Base-by-base conservation (phyloP, 2,888 invertebrate species). In the Dryocosmus kuriphilus region DNA sequence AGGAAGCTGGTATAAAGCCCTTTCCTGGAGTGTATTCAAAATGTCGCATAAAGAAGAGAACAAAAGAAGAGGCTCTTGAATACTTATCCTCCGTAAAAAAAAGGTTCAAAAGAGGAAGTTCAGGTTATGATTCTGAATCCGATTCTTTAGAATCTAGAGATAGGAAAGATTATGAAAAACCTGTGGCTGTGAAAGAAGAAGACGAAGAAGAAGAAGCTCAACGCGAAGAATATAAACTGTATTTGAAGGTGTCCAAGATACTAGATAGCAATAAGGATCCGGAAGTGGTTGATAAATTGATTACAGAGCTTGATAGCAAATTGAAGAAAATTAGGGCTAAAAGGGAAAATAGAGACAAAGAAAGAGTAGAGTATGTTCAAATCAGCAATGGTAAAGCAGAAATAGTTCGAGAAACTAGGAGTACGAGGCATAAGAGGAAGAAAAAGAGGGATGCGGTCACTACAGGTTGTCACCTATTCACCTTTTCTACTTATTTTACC, bases 1-100 rank as follows among this genome's bases (percentile, higher is more conserved):
- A 63, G 35, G 63, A 63, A 63, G 35, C 32, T 6, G 61, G 32
- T 11, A 16, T 62, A 9, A 63, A 63, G 35, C 63, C 63, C 5
- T 22, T 35, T n/a, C 5, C 22, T 63, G 41, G 16, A 16, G 16
- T 41, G 41, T 41, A 41, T 41, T 41, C 41, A 16, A 16, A 41
- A 16, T 41, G 16, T 5, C 41, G 16, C 16, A 41, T 41, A 41
- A 41, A 41, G 16, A 41, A 41, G 6, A 41, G 41, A 41, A 16
- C 16, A 16, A 41, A 41, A 41, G 41, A 41, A 41, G 41, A 41
- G 41, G 16, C 0, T 41, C 16, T 41, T n/a, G 51, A 51, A n/a
- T 51, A n/a, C n/a, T 51, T n/a, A 8, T n/a, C 51, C n/a, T 51
- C n/a, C n/a, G 51, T n/a, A n/a, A 51, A 51, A n/a, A 16, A 51